phyloP scores from a whole-genome alignment of 2,113 vertebrate species.

The Apaloderma vittatum region DNA sequence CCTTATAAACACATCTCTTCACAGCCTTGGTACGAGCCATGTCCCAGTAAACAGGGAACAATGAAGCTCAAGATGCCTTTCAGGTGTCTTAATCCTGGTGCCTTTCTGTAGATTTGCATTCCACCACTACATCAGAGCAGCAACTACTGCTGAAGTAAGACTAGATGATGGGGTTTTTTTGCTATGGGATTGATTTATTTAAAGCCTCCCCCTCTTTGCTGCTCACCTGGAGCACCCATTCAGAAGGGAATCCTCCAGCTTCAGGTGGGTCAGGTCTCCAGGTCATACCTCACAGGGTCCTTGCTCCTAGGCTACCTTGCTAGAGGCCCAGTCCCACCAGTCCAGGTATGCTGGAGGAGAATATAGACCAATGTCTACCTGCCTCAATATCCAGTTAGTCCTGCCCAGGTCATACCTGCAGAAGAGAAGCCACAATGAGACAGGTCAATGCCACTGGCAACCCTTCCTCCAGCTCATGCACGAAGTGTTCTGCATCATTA shows the following conservation, averaged over 20 bases:
- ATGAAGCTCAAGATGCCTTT: neutral
- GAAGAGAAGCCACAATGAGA: fast-evolving
- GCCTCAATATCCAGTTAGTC: too few relatives aligned
- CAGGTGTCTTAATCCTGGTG: neutral
- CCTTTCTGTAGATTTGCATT: neutral
- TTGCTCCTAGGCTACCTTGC: neutral
- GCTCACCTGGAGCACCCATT: neutral
- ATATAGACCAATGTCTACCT: fast-evolving
- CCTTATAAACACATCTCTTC: neutral
- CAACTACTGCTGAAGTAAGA: neutral
- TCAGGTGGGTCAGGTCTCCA: neutral
- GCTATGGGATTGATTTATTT: neutral
- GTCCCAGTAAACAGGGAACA: neutral
- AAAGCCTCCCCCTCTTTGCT: neutral
- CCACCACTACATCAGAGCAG: fast-evolving
- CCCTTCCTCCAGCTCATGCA: neutral
- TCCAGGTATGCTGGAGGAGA: neutral
- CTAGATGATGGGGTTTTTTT: neutral
- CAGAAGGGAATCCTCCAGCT: neutral
- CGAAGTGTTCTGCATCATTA: fast-evolving
- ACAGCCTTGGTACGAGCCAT: neutral
- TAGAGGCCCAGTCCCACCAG: neutral
- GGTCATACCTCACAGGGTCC: neutral
- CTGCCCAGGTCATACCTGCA: neutral
- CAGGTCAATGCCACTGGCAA: neutral